phyloP scores from a whole-genome alignment of 2,113 vertebrate genomes.

The Panthera tigris region DNA sequence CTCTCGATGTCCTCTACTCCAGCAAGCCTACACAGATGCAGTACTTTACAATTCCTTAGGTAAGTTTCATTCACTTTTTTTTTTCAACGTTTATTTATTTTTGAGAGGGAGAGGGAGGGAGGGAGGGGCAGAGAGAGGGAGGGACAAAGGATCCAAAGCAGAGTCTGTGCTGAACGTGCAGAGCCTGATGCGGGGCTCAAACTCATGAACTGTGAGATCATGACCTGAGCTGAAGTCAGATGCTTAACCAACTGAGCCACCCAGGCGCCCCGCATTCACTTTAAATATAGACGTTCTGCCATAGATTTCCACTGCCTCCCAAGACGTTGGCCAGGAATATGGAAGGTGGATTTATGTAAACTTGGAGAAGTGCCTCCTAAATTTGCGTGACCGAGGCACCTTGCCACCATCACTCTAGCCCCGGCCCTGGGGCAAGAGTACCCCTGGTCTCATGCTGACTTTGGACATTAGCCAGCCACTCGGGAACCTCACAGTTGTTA shows the following conservation, averaged over 20 bases:
- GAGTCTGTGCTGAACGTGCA: too few relatives aligned
- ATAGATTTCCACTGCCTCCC: neutral
- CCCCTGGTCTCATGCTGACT: neutral
- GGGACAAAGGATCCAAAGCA: too few relatives aligned
- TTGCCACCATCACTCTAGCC: neutral
- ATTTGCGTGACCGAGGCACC: neutral
- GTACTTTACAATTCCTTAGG: too few relatives aligned
- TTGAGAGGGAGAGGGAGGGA: too few relatives aligned
- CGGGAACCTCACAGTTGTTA: neutral
- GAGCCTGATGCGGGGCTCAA: too few relatives aligned
- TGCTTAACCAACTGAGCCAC: too few relatives aligned
- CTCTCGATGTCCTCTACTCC: neutral
- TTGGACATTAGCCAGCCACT: neutral
- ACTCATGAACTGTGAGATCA: too few relatives aligned
- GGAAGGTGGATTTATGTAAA: neutral
- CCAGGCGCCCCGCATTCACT: neutral
- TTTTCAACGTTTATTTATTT: too few relatives aligned
- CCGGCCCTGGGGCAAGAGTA: neutral
- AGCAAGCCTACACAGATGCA: neutral
- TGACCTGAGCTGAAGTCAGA: too few relatives aligned
- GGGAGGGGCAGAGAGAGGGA: too few relatives aligned
- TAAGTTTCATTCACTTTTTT: neutral
- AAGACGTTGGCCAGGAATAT: neutral
- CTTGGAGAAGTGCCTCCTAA: neutral
- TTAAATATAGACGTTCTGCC: neutral